Conservation (phyloP, 2,888 invertebrate species). For the Strigamia transsilvanica region DNA sequence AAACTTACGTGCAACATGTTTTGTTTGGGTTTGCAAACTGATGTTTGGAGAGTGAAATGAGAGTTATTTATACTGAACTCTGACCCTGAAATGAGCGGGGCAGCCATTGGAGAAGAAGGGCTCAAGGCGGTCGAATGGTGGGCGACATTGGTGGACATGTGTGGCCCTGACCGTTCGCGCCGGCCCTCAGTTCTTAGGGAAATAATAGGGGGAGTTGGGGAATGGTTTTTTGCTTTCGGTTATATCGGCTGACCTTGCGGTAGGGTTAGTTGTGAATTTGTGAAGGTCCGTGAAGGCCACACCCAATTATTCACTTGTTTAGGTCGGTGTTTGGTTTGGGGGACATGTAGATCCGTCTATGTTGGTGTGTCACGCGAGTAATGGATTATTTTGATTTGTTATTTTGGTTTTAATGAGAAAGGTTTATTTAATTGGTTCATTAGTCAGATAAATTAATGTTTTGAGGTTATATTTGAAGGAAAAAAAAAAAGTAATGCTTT, state of each 20-base stretch:
- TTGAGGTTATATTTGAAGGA: background rate
- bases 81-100: background rate
- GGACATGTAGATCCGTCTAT: background rate
- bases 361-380: background rate
- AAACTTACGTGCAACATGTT: background rate
- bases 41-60: background rate
- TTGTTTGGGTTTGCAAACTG: background rate
- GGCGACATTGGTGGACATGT: background rate
- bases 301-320: background rate
- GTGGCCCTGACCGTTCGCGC: background rate
- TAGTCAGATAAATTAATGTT: background rate
- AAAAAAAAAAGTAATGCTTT: background rate
- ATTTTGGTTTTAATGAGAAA: background rate
- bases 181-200: background rate
- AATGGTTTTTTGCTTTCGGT: background rate
- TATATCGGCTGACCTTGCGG: background rate
- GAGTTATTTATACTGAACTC: background rate
- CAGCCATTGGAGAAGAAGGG: background rate
- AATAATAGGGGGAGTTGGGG: background rate
- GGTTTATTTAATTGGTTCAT: background rate
- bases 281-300: background rate
- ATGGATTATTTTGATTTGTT: background rate
- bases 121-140: background rate
- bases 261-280: background rate
- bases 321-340: background rate